Conservation (phyloP, 2,113 vertebrate species). For the Siniperca knerii region DNA sequence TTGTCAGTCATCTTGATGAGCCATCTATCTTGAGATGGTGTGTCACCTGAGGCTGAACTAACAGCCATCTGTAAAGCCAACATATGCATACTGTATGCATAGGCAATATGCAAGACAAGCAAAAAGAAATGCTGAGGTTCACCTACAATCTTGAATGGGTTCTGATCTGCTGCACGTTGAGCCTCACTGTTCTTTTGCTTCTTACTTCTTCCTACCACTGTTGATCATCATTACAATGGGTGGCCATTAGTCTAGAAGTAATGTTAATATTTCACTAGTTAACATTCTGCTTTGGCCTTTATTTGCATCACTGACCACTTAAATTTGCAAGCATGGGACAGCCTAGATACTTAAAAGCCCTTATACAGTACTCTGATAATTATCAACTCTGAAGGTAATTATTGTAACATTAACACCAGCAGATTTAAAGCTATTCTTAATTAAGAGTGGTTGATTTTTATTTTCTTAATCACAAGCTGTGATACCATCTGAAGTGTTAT, state of each 20-base stretch:
- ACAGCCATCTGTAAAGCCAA: slow-evolving; percentile 37
- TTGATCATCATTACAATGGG: neutral
- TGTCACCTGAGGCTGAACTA: slow-evolving; percentile 37
- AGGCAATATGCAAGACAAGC: slow-evolving; percentile 16
- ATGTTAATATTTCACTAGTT: slow-evolving; percentile 26
- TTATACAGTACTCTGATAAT: neutral
- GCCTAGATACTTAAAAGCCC: neutral
- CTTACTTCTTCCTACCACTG: neutral
- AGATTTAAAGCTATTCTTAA: slow-evolving; percentile 18
- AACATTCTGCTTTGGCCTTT: slow-evolving; percentile 20
- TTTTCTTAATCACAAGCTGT: slow-evolving; percentile 6
- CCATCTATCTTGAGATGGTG: slow-evolving; percentile 16
- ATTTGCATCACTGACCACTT: slow-evolving; percentile 21
- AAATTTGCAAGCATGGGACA: neutral
- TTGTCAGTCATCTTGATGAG: slow-evolving; percentile 58
- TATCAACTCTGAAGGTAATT: neutral
- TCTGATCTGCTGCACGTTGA: neutral
- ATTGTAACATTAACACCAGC: slow-evolving; percentile 10
- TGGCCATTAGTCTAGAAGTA: slow-evolving; percentile 1
- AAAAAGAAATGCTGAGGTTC: slow-evolving; percentile 2
- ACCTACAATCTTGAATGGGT: neutral
- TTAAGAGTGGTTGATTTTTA: slow-evolving; percentile 3
- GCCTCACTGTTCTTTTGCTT: neutral
- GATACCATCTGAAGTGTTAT: neutral
- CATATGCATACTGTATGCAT: slow-evolving; percentile 13